Evolutionary conservation across 2,888 invertebrate genomes (phyloP), one percentile per base, ranked within the genome.

Genomic region (Hoplodrina ambigua): DNA sequence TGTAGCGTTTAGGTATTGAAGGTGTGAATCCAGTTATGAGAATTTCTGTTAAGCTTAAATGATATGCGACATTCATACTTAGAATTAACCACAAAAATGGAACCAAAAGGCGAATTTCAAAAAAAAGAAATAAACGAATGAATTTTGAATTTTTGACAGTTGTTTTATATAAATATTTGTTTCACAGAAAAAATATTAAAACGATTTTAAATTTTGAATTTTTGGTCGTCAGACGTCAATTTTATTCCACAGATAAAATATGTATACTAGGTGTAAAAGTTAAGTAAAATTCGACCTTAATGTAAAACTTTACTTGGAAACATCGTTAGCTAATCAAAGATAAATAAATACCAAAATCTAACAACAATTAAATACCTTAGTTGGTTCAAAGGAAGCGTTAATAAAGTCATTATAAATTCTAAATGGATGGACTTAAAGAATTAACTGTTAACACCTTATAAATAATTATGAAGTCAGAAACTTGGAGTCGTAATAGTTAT

Each of bases 401-500:
- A 73, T 75, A 65, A 75, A 76, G 44, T 72, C 68, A 65, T 86
- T 85, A 80, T 60, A 63, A 72, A 86, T 86, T 85, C 85, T 78
- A 81, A 85, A 83, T 83, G 84, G 84, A 80, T 50, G 66, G 82
- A 77, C 85, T 88, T 86, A 82, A 78, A 82, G 85, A 84, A 85
- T 87, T 86, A 82, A 79, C 80, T 80, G 80, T 85, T 90, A 90
- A 89, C 87, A 87, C 85, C 87, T 90, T 85, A 85, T 87, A 86
- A 92, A 89, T 92, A 87, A 92, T 92, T 87, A 87, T 81, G 71
- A 78, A 86, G 80, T 66, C 69, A 67, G 77, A 73, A 87, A 89
- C 85, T 90, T 88, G 63, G 44, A 54, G 60, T 68, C 69, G 63
- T 84, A 73, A 85, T 83, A 82, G 82, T 88, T 90, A 93, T 92